Percentiles rank a stretch among this genome's conserved stretches.
phyloP scores from a whole-genome alignment of 1,140 invertebrate genomes.

The Sitophilus oryzae region DNA sequence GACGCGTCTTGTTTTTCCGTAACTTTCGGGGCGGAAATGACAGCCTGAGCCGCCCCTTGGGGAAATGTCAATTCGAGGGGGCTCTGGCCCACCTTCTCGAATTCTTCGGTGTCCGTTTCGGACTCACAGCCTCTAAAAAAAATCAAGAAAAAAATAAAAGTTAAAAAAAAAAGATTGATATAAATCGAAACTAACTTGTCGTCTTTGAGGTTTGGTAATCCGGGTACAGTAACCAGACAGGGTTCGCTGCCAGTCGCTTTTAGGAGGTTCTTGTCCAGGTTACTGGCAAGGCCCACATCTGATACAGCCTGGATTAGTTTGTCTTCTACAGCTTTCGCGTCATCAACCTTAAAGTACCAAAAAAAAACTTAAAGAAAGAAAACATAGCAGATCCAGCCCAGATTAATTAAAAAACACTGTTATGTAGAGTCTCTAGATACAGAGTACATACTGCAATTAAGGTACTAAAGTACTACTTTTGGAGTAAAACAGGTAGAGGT shows the following conservation, averaged over 20 bases:
- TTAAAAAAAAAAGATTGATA: constrained; percentile 1
- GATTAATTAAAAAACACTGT: too few relatives aligned
- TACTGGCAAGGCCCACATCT: constrained; percentile 41
- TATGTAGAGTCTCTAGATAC: too few relatives aligned
- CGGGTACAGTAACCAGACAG: constrained; percentile 31
- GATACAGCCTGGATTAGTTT: constrained; percentile 41
- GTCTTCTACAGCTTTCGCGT: constrained; percentile 33
- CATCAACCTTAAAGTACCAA: constrained; percentile 28
- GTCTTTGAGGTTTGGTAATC: constrained; percentile 39
- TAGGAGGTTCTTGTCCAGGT: constrained; percentile 41
- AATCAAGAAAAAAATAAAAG: constrained; percentile 11
- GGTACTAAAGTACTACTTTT: too few relatives aligned
- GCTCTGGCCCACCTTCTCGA: constrained; percentile 68
- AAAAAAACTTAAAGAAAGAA: too few relatives aligned
- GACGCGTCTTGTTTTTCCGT: constrained; percentile 37
- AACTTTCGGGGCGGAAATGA: constrained; percentile 14
- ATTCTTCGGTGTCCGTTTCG: constrained; percentile 76
- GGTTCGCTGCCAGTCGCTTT: constrained; percentile 42
- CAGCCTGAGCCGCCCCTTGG: constrained; percentile 25
- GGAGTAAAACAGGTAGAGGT: too few relatives aligned
- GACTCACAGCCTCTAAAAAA: constrained; percentile 68
- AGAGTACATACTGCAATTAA: too few relatives aligned
- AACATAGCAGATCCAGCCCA: too few relatives aligned
- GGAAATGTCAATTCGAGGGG: constrained; percentile 48
- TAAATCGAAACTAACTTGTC: constrained; percentile 42